Conservation (phyloP, 2,797 vertebrate species). For the Tenualosa thibaudeaui region DNA sequence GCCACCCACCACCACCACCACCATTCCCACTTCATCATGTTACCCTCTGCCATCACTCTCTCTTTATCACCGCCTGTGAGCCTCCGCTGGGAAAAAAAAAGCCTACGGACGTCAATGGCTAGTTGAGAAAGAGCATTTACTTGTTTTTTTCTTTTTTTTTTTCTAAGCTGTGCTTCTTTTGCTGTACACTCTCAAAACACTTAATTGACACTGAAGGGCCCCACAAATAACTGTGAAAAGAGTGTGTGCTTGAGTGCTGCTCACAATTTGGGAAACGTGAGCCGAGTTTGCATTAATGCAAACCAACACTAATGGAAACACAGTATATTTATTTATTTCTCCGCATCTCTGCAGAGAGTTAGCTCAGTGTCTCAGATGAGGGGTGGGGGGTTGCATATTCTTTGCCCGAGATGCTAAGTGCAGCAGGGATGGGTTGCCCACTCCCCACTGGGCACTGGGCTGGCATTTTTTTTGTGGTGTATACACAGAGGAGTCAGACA, state of each 20-base stretch:
- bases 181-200: background rate
- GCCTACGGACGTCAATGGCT: background rate
- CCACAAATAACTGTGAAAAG: background rate
- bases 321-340: background rate
- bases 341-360: background rate
- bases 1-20: background rate
- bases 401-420: background rate
- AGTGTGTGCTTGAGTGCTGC: background rate
- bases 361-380: background rate
- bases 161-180: background rate
- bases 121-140: background rate
- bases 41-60: background rate
- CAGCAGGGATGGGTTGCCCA: background rate
- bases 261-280: background rate
- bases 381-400: background rate
- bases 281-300: background rate
- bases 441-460: background rate
- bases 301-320: constrained; percentile 17
- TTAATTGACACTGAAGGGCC: background rate
- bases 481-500: background rate
- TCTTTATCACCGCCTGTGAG: background rate
- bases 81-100: background rate
- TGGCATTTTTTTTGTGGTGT: background rate
- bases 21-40: background rate
- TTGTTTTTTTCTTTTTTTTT: background rate